phyloP scores from a whole-genome alignment of 2,888 invertebrate species.

The Petrolisthes cinctipes region DNA sequence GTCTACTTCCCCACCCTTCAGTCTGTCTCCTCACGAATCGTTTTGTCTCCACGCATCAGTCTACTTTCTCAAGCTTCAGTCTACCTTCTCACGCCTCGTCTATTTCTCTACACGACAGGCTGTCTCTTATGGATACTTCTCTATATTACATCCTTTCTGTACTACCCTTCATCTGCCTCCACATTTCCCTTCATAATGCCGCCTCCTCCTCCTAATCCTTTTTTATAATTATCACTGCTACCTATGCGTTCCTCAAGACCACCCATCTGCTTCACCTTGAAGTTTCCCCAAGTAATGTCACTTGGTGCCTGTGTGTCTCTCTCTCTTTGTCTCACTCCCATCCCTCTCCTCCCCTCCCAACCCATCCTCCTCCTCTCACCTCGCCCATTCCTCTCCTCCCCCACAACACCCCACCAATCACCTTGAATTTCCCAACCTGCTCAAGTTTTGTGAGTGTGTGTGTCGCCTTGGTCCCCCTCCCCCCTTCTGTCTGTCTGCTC shows the following conservation, averaged over 20 bases:
- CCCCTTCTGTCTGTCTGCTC: neutral
- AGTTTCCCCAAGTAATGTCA: slow-evolving; percentile 2
- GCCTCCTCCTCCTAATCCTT: neutral
- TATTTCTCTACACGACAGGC: too few species aligned
- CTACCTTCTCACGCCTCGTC: too few species aligned
- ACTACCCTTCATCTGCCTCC: neutral
- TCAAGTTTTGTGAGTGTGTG: neutral
- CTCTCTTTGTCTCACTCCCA: too few species aligned
- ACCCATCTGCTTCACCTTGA: neutral
- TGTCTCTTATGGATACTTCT: too few species aligned
- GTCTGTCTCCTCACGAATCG: too few species aligned
- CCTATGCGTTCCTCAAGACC: neutral
- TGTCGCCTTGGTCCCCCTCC: neutral
- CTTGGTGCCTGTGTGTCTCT: neutral
- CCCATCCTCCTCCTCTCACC: neutral
- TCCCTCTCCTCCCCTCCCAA: neutral
- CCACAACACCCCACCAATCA: neutral
- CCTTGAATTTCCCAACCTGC: neutral
- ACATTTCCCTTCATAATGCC: neutral
- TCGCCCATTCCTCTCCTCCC: neutral
- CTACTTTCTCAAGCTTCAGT: too few species aligned
- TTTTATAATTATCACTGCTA: neutral
- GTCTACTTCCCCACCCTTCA: too few species aligned
- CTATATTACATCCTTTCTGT: too few species aligned
- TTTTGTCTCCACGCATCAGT: too few species aligned